phyloP scores from a whole-genome alignment of 30 jellyfish, hydroid and myxozoan genomes.

The Mastigias papua region DNA sequence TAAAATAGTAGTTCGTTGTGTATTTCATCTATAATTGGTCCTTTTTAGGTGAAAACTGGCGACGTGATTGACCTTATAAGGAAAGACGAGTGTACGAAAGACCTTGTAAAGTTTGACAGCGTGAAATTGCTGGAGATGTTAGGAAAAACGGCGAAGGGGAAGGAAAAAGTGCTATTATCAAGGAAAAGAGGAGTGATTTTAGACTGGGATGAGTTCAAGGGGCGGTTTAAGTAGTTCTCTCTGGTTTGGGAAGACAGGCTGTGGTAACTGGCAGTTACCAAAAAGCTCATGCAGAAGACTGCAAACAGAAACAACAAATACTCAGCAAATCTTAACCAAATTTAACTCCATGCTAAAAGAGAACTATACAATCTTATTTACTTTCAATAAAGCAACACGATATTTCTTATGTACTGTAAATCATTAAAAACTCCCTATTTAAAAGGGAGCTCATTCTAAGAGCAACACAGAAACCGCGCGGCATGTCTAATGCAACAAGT shows the following conservation, averaged over 20 bases:
- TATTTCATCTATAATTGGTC: too few relatives aligned
- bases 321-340: conserved; percentile 81
- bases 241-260: not conserved
- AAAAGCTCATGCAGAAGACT: not conserved
- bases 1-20: too few relatives aligned
- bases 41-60: conserved; percentile 77
- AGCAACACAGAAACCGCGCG: conserved; percentile 12
- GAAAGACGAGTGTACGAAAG: conserved; percentile 63
- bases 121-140: conserved; percentile 61
- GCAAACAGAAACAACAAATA: not conserved
- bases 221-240: conserved; percentile 19
- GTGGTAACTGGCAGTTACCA: not conserved
- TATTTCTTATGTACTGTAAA: conserved; percentile 54
- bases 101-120: conserved; percentile 59
- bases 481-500: conserved; percentile 10
- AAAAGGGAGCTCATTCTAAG: conserved; percentile 2
- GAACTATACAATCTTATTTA: conserved; percentile 68
- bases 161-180: conserved; percentile 39
- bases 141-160: conserved; percentile 76
- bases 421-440: conserved; percentile 44
- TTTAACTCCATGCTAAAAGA: conserved; percentile 75
- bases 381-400: conserved; percentile 52
- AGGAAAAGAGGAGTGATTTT: conserved; percentile 59
- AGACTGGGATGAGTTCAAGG: conserved; percentile 45
- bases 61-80: conserved; percentile 80